Evolutionary conservation across 1,140 invertebrate species (phyloP), one percentile per base, ranked within the genome.

Genomic region (Yoshiicerus persimilis): DNA sequence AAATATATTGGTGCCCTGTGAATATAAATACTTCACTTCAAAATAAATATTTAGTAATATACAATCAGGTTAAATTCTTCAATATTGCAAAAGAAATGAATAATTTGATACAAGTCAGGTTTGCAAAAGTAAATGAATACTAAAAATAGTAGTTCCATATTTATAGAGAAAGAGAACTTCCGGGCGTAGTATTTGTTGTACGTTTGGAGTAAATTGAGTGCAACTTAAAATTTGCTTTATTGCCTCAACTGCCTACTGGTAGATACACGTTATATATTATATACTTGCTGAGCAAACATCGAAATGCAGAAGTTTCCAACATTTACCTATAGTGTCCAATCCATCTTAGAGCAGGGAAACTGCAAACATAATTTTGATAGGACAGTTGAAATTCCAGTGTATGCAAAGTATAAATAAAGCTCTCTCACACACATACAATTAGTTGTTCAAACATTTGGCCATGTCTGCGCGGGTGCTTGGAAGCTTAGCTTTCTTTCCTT

Each of bases 401-500:
- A 80, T 80, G 75, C 32, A 80, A 80, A 80, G 75, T 36, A 80
- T 34, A n/a, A n/a, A 80, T 38, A 80, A 80, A 80, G 34, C 75
- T 80, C 32, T 80, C 75, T 80, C 32, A 32, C 75, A 75, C 70
- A 80, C 75, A 80, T 34, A 80, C 75, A 80, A 80, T 80, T 80
- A 80, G 75, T 80, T 80, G 75, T 80, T 80, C 75, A 80, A 80
- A 80, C 75, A 80, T 80, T 80, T 80, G 75, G 75, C 38, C 75
- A 80, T 80, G 75, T 77, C 70, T 77, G 27, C 8, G 20, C 70
- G 20, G 70, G 32, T 34, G 30, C 27, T 36, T 20, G 2, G 27
- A 77, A 77, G 75, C 75, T 80, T 80, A 56, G 47, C 47, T 80
- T 32, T 32, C 75, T 80, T 34, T 38, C 32, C 75, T n/a, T 30